Base-by-base conservation (phyloP, 2,888 invertebrate species). In the Thera britannica region DNA sequence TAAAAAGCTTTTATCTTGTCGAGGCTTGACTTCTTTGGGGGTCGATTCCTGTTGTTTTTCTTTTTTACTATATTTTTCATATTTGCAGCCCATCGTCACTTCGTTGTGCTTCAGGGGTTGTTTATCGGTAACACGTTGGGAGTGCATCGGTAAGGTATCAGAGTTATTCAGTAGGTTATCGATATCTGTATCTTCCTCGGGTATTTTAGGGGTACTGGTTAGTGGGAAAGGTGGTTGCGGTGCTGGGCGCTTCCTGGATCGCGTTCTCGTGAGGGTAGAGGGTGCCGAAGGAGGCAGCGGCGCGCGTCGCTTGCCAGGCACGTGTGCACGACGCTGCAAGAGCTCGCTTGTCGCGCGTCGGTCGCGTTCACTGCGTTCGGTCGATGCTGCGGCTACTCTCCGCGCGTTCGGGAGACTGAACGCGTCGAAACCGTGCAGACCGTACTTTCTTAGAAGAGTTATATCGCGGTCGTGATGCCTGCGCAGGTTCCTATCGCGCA, bases 221-320 rank as follows among this genome's bases (percentile, higher is more conserved):
- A 12, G 34, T 7, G 36, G 41, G 23, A 65, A 1, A 2, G 68
- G 69, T 2, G 95, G 95, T 70, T 90, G 93, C 4, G 95, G 95
- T 1, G 95, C 95, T 23, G 90, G 94, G 71, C 95, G 87, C 77
- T 95, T 94, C 78, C 89, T 82, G 57, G 82, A 81, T 62, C 83
- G 82, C 38, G 80, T 81, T 3, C 79, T 72, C 36, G 72, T 68
- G 51, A 79, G 68, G 8, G 77, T 77, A 44, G 71, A 88, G 79
- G 79, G 79, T 3, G 74, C 74, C n/a, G 79, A 82, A 0, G 96
- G 97, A 4, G 97, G 97, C 73, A 94, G 94, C 0, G 97, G 97
- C 0, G 97, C 97, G 79, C 95, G 95, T 60, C 97, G 89, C 84
- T 97, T 97, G 36, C 97, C 97, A 74, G 96, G 96, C 0, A 97